phyloP scores from a whole-genome alignment of 2,888 invertebrate species.

The Tryphoninae sp. region DNA sequence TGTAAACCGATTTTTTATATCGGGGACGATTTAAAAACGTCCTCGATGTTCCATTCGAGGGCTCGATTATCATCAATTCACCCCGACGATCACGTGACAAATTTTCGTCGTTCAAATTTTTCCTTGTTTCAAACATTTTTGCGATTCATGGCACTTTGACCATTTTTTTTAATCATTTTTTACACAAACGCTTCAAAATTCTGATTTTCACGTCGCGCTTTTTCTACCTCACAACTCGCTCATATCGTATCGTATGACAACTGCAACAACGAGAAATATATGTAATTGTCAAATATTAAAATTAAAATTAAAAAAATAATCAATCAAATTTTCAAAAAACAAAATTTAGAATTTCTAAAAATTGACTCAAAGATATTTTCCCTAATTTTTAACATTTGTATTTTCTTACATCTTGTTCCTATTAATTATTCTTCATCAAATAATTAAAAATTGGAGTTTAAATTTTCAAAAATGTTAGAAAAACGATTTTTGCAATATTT shows the following conservation, averaged over 20 bases:
- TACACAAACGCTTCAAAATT: not conserved
- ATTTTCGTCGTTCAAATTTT: not conserved
- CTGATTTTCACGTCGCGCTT: constrained; percentile 30
- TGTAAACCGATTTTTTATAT: not conserved
- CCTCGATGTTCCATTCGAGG: not conserved
- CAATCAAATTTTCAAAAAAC: too few relatives aligned
- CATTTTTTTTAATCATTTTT: not conserved
- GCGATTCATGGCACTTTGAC: not conserved
- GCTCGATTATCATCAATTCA: not conserved
- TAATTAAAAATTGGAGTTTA: too few relatives aligned
- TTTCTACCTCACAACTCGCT: constrained; percentile 56
- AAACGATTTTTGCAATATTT: too few relatives aligned
- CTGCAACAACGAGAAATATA: constrained; percentile 37
- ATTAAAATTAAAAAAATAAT: too few relatives aligned
- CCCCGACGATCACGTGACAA: not conserved
- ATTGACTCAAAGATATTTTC: too few relatives aligned
- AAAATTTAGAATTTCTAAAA: too few relatives aligned
- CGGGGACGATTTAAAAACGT: not conserved
- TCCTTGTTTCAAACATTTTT: not conserved
- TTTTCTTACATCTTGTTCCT: too few relatives aligned
- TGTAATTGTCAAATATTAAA: not conserved
- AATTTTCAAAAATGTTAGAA: too few relatives aligned
- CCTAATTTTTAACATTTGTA: too few relatives aligned
- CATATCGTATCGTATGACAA: constrained; percentile 41
- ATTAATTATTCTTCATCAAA: too few relatives aligned